A percentile compares a stretch with the other conserved stretches of the same genome.
Evolutionary conservation across 2,888 invertebrate genomes (phyloP).

Genomic region (Chydorus sphaericus): DNA sequence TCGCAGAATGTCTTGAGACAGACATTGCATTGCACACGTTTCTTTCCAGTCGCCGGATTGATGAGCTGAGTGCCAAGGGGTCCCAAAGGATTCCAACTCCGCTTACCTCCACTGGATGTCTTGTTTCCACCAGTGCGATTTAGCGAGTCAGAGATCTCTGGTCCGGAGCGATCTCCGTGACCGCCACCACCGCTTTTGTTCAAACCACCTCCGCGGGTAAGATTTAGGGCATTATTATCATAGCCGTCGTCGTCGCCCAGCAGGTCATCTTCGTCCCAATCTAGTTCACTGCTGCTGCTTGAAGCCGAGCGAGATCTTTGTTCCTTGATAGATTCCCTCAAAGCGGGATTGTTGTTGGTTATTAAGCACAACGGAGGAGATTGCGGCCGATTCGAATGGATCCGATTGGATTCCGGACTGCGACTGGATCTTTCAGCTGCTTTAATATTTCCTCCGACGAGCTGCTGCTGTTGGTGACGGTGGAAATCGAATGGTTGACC

Average conservation of each 20-base stretch:
- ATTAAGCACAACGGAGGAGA: conserved; percentile 36
- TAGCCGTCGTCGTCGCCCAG: conserved; percentile 31
- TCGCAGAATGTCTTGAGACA: conserved; percentile 99
- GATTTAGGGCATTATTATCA: conserved; percentile 45
- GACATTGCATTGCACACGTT: conserved; percentile 93
- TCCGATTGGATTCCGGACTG: conserved; percentile 6
- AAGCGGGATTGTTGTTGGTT: too few species aligned
- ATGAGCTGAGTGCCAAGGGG: conserved; percentile 65
- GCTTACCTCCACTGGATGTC: conserved; percentile 21
- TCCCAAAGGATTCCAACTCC: conserved; percentile 31
- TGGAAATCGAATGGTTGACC: conserved; percentile 90
- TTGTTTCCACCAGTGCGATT: not conserved
- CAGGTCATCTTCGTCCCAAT: conserved; percentile 38
- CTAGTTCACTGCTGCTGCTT: conserved; percentile 30
- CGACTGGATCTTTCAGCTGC: conserved; percentile 5
- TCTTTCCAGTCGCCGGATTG: conserved; percentile 85
- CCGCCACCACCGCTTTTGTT: conserved; percentile 25
- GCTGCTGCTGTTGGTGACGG: conserved; percentile 33
- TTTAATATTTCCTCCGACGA: conserved; percentile 22
- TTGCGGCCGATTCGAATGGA: too few species aligned
- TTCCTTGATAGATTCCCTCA: not conserved
- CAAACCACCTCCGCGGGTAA: too few species aligned
- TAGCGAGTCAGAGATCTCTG: conserved; percentile 21
- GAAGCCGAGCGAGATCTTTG: conserved; percentile 6
- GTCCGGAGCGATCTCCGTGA: conserved; percentile 20